Evolutionary conservation across 1,140 invertebrate genomes (phyloP).

Genomic region (Eumeta japonica): DNA sequence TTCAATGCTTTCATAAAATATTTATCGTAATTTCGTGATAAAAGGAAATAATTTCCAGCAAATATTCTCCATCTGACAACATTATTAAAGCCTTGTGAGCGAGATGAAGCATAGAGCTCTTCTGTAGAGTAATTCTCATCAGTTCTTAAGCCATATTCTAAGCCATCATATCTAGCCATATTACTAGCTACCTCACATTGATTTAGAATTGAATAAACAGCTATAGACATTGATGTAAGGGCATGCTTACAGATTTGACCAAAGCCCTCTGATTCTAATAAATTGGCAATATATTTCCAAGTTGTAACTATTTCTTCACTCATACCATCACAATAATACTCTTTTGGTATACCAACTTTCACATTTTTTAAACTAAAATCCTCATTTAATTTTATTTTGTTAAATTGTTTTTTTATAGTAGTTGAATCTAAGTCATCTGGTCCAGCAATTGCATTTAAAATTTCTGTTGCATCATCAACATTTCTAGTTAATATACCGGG

Average conservation of each 20-base stretch:
- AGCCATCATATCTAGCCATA: constrained; percentile 95
- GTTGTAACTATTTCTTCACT: constrained; percentile 69
- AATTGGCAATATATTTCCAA: constrained; percentile 74
- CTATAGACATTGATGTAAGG: constrained; percentile 84
- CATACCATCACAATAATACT: constrained; percentile 79
- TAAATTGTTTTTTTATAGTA: constrained; percentile 64
- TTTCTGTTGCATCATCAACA: constrained; percentile 71
- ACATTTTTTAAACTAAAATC: constrained; percentile 64
- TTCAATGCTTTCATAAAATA: constrained; percentile 91
- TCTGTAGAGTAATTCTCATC: constrained; percentile 74
- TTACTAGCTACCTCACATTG: constrained; percentile 97
- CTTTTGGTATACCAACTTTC: constrained; percentile 79
- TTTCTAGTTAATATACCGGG: constrained; percentile 83
- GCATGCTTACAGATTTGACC: constrained; percentile 77
- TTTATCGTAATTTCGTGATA: constrained; percentile 87
- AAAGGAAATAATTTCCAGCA: constrained; percentile 94
- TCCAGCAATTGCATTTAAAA: constrained; percentile 74
- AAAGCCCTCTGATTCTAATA: constrained; percentile 74
- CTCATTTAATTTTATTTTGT: constrained; percentile 51
- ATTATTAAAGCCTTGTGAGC: constrained; percentile 81
- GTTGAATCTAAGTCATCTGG: constrained; percentile 84
- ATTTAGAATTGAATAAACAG: constrained; percentile 91
- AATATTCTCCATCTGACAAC: constrained; percentile 93
- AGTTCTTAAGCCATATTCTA: constrained; percentile 84
- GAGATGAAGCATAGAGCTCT: constrained; percentile 76